phyloP scores from a whole-genome alignment of 2,797 vertebrate species.

The Intellagama lesueurii region DNA sequence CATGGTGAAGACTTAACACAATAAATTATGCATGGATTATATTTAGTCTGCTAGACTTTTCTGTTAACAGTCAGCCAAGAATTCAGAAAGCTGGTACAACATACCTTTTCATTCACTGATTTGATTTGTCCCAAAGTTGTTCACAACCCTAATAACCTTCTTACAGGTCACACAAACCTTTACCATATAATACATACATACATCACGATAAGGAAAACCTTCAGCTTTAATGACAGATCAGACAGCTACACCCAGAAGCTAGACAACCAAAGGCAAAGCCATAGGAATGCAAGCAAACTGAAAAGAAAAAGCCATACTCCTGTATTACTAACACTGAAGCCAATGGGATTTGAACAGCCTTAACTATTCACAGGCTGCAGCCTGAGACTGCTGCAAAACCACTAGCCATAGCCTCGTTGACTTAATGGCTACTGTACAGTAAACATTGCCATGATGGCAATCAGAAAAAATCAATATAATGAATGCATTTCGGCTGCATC shows the following conservation, averaged over 20 bases:
- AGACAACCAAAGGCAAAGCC: neutral
- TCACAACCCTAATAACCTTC: neutral
- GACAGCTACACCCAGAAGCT: neutral
- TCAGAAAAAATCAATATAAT: neutral
- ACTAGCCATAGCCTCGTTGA: neutral
- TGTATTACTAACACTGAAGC: neutral
- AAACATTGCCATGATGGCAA: neutral
- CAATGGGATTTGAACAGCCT: no score
- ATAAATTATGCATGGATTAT: neutral
- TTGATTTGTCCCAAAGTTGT: neutral
- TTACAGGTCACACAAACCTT: neutral
- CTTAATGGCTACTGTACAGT: neutral
- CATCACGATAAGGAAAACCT: neutral
- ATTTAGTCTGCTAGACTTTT: neutral
- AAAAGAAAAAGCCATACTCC: neutral
- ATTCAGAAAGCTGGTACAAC: neutral
- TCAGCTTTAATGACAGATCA: slow-evolving; percentile 1
- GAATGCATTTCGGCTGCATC: neutral
- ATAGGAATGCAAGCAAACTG: neutral
- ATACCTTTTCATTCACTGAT: neutral
- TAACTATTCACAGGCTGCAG: neutral
- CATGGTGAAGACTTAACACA: neutral
- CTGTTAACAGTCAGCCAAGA: neutral
- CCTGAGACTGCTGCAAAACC: neutral
- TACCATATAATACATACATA: neutral